Evolutionary conservation across 92 coral and sea anemone species (phyloP).

Genomic region (Montipora capitata): DNA sequence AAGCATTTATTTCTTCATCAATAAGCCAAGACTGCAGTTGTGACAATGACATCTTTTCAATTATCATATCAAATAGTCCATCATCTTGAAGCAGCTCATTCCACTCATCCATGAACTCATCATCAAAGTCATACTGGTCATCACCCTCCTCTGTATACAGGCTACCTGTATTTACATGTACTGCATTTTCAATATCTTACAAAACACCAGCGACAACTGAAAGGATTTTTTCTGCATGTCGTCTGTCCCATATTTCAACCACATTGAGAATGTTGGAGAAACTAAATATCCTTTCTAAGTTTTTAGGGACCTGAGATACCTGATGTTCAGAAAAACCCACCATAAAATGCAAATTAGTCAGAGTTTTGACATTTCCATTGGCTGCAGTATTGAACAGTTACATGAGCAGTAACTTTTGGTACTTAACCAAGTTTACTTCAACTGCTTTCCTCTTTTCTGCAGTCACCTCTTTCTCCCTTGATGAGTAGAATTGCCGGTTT

Average conservation of each 20-base stretch:
- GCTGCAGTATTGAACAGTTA: constrained; percentile 50
- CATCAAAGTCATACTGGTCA: constrained; percentile 41
- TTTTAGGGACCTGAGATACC: constrained; percentile 54
- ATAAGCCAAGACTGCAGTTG: constrained; percentile 24
- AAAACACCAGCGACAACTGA: constrained; percentile 33
- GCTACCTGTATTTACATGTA: no score
- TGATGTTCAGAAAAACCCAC: constrained; percentile 54
- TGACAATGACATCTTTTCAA: neutral
- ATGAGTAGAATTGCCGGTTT: no score
- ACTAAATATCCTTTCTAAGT: constrained; percentile 45
- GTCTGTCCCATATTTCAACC: constrained; percentile 65
- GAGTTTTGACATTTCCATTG: constrained; percentile 49
- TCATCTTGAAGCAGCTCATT: constrained; percentile 45
- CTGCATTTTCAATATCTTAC: constrained; percentile 26
- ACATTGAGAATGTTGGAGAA: constrained; percentile 36
- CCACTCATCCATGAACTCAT: constrained; percentile 80
- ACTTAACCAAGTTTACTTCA: constrained; percentile 20
- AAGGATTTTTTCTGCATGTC: constrained; percentile 57
- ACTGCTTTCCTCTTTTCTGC: constrained; percentile 39
- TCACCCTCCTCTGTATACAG: neutral
- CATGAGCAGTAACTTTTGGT: constrained; percentile 27
- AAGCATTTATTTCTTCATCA: constrained; percentile 14
- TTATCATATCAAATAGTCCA: constrained; percentile 63
- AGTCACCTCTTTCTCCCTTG: constrained; percentile 22
- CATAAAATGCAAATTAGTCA: constrained; percentile 61